A percentile compares a stretch with the other conserved stretches of the same genome.
phyloP scores from a whole-genome alignment of 2,113 vertebrate species.

The Hyperoodon ampullatus region DNA sequence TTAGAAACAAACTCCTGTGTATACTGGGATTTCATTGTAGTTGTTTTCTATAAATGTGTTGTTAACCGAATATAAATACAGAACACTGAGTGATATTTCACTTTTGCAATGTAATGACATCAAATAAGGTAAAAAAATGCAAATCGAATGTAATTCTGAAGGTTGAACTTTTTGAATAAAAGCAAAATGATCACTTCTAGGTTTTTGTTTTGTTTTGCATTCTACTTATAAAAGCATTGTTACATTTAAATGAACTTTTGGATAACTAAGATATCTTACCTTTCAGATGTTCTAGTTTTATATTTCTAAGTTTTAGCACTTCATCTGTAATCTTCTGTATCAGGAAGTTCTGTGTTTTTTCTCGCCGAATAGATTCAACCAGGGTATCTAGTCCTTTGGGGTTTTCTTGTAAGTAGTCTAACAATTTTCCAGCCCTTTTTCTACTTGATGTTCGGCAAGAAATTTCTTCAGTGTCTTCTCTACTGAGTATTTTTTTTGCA shows the following conservation, averaged over 20 bases:
- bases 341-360: slow-evolving; percentile 94
- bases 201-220: background rate
- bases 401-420: slow-evolving; percentile 96
- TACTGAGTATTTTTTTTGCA: slow-evolving; percentile 94
- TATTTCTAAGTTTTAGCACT: slow-evolving; percentile 94
- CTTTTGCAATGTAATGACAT: background rate
- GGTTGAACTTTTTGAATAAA: background rate
- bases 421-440: slow-evolving; percentile 91
- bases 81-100: background rate
- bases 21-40: background rate
- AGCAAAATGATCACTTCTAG: background rate
- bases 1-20: background rate
- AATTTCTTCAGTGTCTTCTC: slow-evolving; percentile 97
- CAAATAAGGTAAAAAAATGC: background rate
- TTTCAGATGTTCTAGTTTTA: slow-evolving; percentile 92
- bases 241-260: background rate
- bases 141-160: slow-evolving; percentile 27
- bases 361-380: slow-evolving; percentile 93
- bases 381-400: slow-evolving; percentile 94
- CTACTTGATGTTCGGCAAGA: slow-evolving; percentile 92
- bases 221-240: slow-evolving; percentile 18
- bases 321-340: slow-evolving; percentile 96
- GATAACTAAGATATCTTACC: slow-evolving; percentile 82
- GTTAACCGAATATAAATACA: slow-evolving; percentile 5
- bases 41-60: background rate